Evolutionary conservation across 2,797 vertebrate species (phyloP), one percentile per base, ranked within the genome.

Genomic region (Semaprochilodus insignis): DNA sequence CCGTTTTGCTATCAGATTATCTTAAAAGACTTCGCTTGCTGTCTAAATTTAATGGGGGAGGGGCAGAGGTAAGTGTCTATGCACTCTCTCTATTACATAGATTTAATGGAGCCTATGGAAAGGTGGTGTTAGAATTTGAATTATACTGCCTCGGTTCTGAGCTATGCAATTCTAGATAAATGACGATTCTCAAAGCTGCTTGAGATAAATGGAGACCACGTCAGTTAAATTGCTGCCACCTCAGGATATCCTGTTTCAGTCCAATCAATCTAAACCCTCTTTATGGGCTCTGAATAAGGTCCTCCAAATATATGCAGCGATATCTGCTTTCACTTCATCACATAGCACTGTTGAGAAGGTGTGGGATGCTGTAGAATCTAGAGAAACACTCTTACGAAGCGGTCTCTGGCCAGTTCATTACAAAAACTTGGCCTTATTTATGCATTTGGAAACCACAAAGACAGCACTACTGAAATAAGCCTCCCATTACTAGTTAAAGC

Each of bases 181-280:
- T 44, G 31, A 69, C 7, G 66, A 69, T 44, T 44, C 66, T 69
- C 66, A 4, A 40, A 69, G 34, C 66, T 19, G 59, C 40, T 48
- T 40, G 66, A 70, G 66, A 70, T 70, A 70, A 70, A 70, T 70
- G 11, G 40, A 44, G 36, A n/a, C 17, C 21, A 17, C 34, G 19
- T 44, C 36, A 48, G 66, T 44, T 70, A 70, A 23, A 44, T 13
- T 70, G 66, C n/a, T 36, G 19, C 10, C 66, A 7, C n/a, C 11
- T 71, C n/a, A 48, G 14, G 40, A 51, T 6, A 52, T 71, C 69
- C 69, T 4, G 40, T 51, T 51, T 25, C 48, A 17, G 23, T 17
- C 51, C 36, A 23, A n/a, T 25, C 10, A 60, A 60, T 65, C 63
- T 34, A 72, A 25, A 72, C 44, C 25, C 48, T 52, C n/a, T 6